phyloP scores from a whole-genome alignment of 2,888 invertebrate genomes.

The Epirrhoe tristata region DNA sequence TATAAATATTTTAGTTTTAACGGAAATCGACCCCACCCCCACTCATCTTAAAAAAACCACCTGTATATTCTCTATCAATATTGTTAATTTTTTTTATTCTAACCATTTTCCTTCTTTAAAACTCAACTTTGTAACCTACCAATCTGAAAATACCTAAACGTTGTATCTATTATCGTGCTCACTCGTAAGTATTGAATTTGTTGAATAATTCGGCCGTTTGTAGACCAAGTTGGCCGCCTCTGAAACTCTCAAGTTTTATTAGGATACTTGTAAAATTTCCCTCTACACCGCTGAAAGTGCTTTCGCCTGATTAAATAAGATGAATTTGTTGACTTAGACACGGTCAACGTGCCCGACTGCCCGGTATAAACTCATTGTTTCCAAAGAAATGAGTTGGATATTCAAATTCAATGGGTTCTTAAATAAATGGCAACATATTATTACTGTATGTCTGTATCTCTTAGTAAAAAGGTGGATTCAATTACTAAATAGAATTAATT shows the following conservation, averaged over 20 bases:
- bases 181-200: constrained; percentile 67
- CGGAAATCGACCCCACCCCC: too few species aligned
- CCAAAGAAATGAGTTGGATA: constrained; percentile 6
- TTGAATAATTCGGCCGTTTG: constrained; percentile 69
- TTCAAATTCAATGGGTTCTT: background rate
- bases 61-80: too few species aligned
- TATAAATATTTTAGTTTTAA: too few species aligned
- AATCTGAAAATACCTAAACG: constrained; percentile 30
- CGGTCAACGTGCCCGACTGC: constrained; percentile 56
- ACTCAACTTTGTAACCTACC: constrained; percentile 14
- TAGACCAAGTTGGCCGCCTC: constrained; percentile 62
- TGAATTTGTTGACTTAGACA: constrained; percentile 79
- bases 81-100: too few species aligned
- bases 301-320: constrained; percentile 83
- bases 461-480: background rate
- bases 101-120: background rate
- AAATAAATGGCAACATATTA: background rate
- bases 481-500: too few species aligned
- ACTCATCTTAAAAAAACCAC: too few species aligned
- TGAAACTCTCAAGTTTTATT: constrained; percentile 81
- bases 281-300: constrained; percentile 76
- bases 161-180: constrained; percentile 35
- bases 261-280: constrained; percentile 84
- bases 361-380: constrained; percentile 38
- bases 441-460: constrained; percentile 3